Evolutionary conservation across 2,113 vertebrate species (phyloP).

Genomic region (Climacteris rufus): DNA sequence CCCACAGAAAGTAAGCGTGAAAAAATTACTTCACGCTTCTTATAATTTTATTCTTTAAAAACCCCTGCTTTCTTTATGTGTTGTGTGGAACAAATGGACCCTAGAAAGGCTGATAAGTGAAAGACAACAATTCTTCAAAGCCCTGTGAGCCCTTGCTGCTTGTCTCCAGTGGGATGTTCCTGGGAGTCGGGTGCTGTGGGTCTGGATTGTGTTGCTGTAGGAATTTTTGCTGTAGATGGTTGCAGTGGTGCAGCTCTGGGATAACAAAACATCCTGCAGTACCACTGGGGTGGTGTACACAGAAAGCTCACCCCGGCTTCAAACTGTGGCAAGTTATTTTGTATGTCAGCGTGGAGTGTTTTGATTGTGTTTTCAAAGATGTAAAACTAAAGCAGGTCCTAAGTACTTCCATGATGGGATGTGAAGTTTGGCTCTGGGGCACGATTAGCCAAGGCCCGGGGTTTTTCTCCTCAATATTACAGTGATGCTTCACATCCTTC

Average conservation of each 20-base stretch:
- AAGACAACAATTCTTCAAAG: background rate
- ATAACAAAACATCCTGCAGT: background rate
- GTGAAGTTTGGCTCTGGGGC: background rate
- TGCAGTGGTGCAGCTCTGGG: background rate
- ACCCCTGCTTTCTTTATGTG: background rate
- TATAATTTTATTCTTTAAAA: background rate
- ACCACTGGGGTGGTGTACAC: background rate
- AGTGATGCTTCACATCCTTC: slow-evolving; percentile 43
- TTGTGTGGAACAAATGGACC: background rate
- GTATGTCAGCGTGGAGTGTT: background rate
- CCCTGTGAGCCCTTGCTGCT: background rate
- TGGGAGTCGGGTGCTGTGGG: background rate
- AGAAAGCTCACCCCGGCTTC: background rate
- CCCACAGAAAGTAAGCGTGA: background rate
- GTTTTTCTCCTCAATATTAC: background rate
- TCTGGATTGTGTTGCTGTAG: background rate
- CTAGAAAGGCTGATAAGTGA: background rate
- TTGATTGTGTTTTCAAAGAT: background rate
- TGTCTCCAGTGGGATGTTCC: background rate
- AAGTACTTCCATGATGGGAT: background rate
- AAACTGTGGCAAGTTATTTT: background rate
- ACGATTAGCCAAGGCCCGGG: background rate
- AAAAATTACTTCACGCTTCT: background rate
- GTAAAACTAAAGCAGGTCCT: background rate
- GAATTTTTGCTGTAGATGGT: background rate